Evolutionary conservation across 2,113 vertebrate species (phyloP), one percentile per base, ranked within the genome.

Genomic region (Tachuris rubrigastra): DNA sequence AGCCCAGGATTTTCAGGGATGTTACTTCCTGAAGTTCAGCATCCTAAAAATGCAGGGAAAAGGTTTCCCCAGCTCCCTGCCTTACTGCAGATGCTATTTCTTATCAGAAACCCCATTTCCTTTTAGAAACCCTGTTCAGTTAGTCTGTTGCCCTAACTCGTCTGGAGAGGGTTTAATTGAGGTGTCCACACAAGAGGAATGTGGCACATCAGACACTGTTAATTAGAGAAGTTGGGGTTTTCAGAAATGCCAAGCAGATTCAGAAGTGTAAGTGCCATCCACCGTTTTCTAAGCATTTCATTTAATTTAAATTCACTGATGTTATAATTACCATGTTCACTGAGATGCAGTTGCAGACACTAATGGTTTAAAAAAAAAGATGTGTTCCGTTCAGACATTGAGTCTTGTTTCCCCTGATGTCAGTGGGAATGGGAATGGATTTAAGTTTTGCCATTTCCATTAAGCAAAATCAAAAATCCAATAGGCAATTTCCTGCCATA

Each of bases 21-120:
- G 55, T 56, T 95, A 44, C 84, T 97, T 87, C 96, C 97, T 90
- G 84, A 97, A 95, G 79, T 96, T 78, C 95, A 97, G 66, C 91
- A 97, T 60, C 86, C 89, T 56, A 96, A 90, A 96, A 97, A 82
- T 27, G 86, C 91, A 85, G 97, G 90, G 35, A 97, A 96, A 93
- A 98, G 92, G 79, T 93, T 97, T 90, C 87, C 87, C 50, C 95
- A 97, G 75, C 86, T 97, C 87, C 93, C 71, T 91, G 92, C 93
- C 72, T 95, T 95, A 30, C 74, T 66, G 52, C 58, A 59, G 71
- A 39, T 72, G 12, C 50, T 39, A 18, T 35, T 86, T 68, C 47
- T 50, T 62, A 5, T 52, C 42, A 56, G 28, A 78, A 66, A 30
- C 5, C 30, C 33, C 33, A 18, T 5, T 60, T 90, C 27, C 66